A percentile compares a stretch with the other conserved stretches of the same genome.
phyloP scores from a whole-genome alignment of 2,888 invertebrate genomes.

The Sturmia bella region DNA sequence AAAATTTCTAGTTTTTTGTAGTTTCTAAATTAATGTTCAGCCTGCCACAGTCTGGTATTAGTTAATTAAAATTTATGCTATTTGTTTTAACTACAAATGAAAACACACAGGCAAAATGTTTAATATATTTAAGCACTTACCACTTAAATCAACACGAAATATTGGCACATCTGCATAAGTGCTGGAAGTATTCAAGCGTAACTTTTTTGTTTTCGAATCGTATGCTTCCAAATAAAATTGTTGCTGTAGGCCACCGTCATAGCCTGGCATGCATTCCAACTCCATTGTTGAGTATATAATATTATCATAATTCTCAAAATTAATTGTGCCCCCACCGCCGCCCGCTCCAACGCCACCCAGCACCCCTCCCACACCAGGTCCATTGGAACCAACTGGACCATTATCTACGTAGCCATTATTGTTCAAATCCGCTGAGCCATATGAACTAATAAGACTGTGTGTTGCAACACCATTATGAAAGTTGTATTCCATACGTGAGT shows the following conservation, averaged over 20 bases:
- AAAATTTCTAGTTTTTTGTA: too few relatives aligned
- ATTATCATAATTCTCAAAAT: conserved; percentile 81
- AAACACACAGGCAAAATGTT: neutral
- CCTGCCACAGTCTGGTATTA: too few relatives aligned
- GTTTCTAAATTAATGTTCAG: too few relatives aligned
- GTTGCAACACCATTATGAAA: conserved; percentile 80
- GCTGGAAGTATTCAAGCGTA: conserved; percentile 88
- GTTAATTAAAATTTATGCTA: too few relatives aligned
- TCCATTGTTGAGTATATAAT: conserved; percentile 84
- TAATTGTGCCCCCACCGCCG: conserved; percentile 78
- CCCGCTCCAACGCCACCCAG: conserved; percentile 60
- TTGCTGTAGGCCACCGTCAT: conserved; percentile 94
- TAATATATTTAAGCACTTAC: conserved; percentile 73
- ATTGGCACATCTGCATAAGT: conserved; percentile 84
- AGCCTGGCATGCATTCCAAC: conserved; percentile 92
- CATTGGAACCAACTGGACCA: conserved; percentile 60
- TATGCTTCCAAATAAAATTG: conserved; percentile 92
- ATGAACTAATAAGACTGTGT: conserved; percentile 76
- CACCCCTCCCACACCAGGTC: conserved; percentile 66
- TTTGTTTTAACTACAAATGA: too few relatives aligned
- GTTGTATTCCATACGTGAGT: conserved; percentile 81
- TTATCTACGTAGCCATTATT: conserved; percentile 56
- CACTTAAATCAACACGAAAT: conserved; percentile 83
- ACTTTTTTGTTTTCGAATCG: conserved; percentile 87
- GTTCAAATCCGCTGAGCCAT: conserved; percentile 58